phyloP scores from a whole-genome alignment of 1,140 invertebrate genomes.

The Drosophila subpulchrella region DNA sequence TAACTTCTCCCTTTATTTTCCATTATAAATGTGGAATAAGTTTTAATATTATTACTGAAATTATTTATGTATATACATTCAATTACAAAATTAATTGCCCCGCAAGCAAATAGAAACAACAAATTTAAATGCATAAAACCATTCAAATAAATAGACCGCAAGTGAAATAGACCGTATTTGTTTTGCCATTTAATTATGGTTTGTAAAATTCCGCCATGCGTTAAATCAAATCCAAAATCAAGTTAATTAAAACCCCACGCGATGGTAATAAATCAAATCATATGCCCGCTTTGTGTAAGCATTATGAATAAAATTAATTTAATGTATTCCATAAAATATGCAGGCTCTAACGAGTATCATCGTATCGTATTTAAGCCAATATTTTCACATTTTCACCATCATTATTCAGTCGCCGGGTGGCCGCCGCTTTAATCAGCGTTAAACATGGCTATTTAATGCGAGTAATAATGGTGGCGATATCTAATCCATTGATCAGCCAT shows the following conservation, averaged over 20 bases:
- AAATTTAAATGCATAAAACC: slow-evolving; percentile 5
- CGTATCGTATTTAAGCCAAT: background rate
- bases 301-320: slow-evolving; percentile 36
- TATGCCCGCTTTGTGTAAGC: background rate
- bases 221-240: slow-evolving; percentile 29
- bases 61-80: slow-evolving; percentile 4
- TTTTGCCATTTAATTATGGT: slow-evolving; percentile 36
- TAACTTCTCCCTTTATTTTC: background rate
- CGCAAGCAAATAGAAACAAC: slow-evolving; percentile 11
- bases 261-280: slow-evolving; percentile 35
- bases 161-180: slow-evolving; percentile 3
- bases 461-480: slow-evolving; percentile 13
- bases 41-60: background rate
- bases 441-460: slow-evolving; percentile 26
- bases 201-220: slow-evolving; percentile 15
- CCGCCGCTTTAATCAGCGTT: slow-evolving; percentile 40
- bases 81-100: slow-evolving; percentile 9
- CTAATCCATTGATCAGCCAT: slow-evolving; percentile 34
- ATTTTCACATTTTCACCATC: background rate
- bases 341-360: background rate
- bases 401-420: background rate
- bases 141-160: background rate
- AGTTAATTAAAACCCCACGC: slow-evolving; percentile 26
- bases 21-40: background rate
- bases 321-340: slow-evolving; percentile 31